Base-by-base conservation (phyloP, 2,888 invertebrate genomes). In the Nomada fabriciana region DNA sequence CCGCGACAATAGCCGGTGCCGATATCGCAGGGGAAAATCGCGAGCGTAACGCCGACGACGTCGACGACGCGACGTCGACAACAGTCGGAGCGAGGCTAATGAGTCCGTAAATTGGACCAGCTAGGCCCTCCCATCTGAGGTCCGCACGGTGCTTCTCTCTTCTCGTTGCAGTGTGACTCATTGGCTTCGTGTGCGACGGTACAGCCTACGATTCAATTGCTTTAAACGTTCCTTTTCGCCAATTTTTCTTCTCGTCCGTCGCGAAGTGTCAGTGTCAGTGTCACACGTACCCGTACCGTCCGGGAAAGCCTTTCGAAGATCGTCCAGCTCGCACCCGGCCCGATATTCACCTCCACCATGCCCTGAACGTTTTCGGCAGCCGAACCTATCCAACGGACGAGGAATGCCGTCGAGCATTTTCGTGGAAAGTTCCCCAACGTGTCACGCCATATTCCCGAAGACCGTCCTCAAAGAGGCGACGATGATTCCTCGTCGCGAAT, bases 21-120 rank as follows among this genome's bases (percentile, higher is more conserved):
- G 71, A 71, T 69, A 71, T 64, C 75, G 68, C 69, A 53, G 55
- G 71, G 75, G 69, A 74, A 59, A 76, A 77, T 84, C 68, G 77
- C 70, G 76, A 43, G 60, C 53, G 71, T 68, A 57, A 29, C 76
- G 64, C 72, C 72, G 88, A 81, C 84, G 84, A 36, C 36, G 36
- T 5, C 36, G 36, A 36, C 36, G 36, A 5, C 36, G 78, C 86
- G 85, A 84, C 83, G 87, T 89, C 89, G 89, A 89, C 89, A 80
- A 77, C 83, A 77, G 80, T 75, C 77, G 71, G 67, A 78, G 87
- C 78, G 83, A 90, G 89, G 90, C 90, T 93, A 92, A 93, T 91
- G 91, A 93, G 92, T 89, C 89, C 86, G 89, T 93, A 93, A 93
- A 93, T 93, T 93, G 93, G 90, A 86, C 89, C 89, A 88, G 80